Evolutionary conservation across 2,797 vertebrate genomes (phyloP), one percentile per base, ranked within the genome.

Genomic region (Microctenopoma lineatum): DNA sequence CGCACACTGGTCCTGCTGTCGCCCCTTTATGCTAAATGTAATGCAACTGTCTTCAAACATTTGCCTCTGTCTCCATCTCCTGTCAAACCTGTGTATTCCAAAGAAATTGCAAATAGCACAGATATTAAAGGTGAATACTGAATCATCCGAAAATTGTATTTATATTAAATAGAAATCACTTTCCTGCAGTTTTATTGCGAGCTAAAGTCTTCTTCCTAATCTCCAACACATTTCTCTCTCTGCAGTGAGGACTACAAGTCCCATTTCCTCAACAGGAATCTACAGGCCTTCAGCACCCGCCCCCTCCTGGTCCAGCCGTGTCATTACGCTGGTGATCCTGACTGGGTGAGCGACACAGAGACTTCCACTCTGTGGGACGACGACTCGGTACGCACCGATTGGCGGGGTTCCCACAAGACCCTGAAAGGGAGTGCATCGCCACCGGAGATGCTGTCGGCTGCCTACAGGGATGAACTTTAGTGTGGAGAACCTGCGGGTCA

Each of bases 291-390:
- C 85, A 98, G 98, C 0, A 91, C 94, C n/a, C 92, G 66, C 74
- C 98, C 98, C 2, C 95, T 97, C 41, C 93, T 98, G 65, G 96
- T 96, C 2, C 95, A 96, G 63, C 98, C 98, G 0, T 96, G 96
- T 10, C 96, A 98, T 86, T 99, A 98, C 0, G 96, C 96, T 0
- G 98, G 97, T 3, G 97, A 99, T 0, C 82, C 92, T 0, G 84
- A 92, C 69, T 99, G 97, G 97, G 92, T 96, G 84, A 99, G 98
- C 0, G 98, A 99, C 94, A 99, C 98, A 0, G 98, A 99, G 88
- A 98, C 96, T 0, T 99, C 98, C 21, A 99, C 98, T 2, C 92
- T 96, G 79, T 99, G 98, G 98, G 96, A 99, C 0, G 94, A 99
- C 0, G 98, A 99, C 85, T 64, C 90, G 0, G 94, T 96, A 4